phyloP scores from a whole-genome alignment of 2,797 vertebrate species.

The Amblyopsis hoosieri region DNA sequence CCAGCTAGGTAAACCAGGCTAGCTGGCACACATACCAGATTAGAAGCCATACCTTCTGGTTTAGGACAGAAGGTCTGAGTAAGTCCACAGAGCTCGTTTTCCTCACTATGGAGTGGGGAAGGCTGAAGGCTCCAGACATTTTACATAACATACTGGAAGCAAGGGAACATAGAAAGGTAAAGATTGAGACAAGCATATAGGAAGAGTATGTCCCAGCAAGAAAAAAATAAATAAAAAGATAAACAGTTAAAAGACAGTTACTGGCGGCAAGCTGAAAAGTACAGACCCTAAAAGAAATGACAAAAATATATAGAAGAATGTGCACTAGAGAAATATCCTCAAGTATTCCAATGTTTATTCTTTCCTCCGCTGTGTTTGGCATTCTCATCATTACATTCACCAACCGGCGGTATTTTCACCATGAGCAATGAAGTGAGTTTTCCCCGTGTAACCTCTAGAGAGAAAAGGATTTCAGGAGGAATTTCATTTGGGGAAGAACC shows the following conservation, averaged over 20 bases:
- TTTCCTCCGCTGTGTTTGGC: constrained; percentile 43
- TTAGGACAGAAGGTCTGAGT: neutral
- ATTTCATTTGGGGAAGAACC: constrained; percentile 16
- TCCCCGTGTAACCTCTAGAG: neutral
- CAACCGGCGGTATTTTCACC: constrained; percentile 39
- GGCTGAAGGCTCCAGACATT: too few species aligned
- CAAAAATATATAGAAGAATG: neutral
- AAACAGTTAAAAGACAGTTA: neutral
- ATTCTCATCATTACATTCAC: constrained; percentile 21
- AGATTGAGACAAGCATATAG: neutral
- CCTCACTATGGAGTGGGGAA: neutral
- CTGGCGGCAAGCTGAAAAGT: constrained; percentile 38
- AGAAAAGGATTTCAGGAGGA: neutral
- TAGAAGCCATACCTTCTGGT: constrained; percentile 4
- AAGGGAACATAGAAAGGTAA: neutral
- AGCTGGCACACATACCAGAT: constrained; percentile 2
- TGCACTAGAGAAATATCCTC: neutral
- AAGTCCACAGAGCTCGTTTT: neutral
- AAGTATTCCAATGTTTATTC: constrained; percentile 49
- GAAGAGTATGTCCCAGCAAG: neutral
- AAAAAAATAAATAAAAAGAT: too few species aligned
- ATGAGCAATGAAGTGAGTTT: constrained; percentile 4
- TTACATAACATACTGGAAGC: neutral
- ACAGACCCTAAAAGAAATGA: neutral
- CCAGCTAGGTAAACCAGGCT: neutral